Percentiles rank a stretch among this genome's conserved stretches.
Conservation (phyloP, 2,888 invertebrate species). For the Petrolisthes manimaculis region DNA sequence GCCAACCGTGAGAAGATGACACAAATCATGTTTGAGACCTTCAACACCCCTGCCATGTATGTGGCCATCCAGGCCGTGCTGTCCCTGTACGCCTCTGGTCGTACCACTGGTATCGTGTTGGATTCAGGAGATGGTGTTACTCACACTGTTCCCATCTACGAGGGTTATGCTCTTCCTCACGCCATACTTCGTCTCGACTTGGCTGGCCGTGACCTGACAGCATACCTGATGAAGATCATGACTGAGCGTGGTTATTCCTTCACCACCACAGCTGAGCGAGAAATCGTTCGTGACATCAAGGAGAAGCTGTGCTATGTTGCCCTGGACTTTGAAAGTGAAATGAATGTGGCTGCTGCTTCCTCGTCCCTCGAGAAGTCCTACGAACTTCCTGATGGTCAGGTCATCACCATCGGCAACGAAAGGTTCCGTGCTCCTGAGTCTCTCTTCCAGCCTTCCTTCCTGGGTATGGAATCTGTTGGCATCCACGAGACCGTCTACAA, state of each 20-base stretch:
- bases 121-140: constrained; percentile 73
- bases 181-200: constrained; percentile 42
- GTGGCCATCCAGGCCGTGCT: constrained; percentile 91
- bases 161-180: constrained; percentile 67
- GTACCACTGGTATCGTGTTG: constrained; percentile 71
- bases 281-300: constrained; percentile 76
- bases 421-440: constrained; percentile 88
- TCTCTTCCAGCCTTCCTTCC: constrained; percentile 76
- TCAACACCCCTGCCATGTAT: constrained; percentile 84
- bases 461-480: constrained; percentile 65
- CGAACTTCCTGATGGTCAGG: constrained; percentile 92
- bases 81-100: constrained; percentile 70
- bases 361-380: constrained; percentile 71
- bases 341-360: constrained; percentile 44
- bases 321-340: constrained; percentile 54
- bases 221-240: constrained; percentile 54
- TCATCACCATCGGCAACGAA: constrained; percentile 91
- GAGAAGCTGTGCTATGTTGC: constrained; percentile 75
- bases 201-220: constrained; percentile 47
- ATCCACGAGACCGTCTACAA: constrained; percentile 50
- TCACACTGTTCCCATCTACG: constrained; percentile 72
- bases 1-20: constrained; percentile 97
- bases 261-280: constrained; percentile 63
- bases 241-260: constrained; percentile 61
- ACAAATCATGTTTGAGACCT: constrained; percentile 62